Percentiles rank a stretch among this genome's conserved stretches.
Evolutionary conservation across 2,888 invertebrate genomes (phyloP).

Genomic region (Diachrysia chrysitis): DNA sequence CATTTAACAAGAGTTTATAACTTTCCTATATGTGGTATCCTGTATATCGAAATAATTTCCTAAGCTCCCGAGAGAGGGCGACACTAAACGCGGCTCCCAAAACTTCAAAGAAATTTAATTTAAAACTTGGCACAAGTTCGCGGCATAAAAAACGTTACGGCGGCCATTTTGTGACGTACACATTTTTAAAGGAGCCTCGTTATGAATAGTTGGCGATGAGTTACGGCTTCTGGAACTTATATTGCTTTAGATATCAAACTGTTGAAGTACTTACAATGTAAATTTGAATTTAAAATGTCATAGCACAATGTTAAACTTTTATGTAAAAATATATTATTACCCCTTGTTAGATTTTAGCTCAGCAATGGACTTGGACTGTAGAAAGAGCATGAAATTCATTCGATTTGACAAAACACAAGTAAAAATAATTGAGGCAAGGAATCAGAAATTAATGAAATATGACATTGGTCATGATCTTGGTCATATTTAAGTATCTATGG

Average conservation of each 20-base stretch:
- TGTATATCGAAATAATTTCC: not conserved
- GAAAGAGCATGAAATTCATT: too few species aligned
- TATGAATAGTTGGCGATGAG: constrained; percentile 51
- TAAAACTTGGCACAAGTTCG: constrained; percentile 51
- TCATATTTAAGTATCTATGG: too few species aligned
- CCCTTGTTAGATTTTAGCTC: too few species aligned
- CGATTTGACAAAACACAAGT: too few species aligned
- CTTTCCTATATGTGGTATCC: not conserved
- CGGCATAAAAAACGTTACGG: constrained; percentile 36
- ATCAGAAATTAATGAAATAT: too few species aligned
- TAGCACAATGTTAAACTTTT: too few species aligned
- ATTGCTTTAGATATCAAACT: constrained; percentile 38
- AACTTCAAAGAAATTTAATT: constrained; percentile 62
- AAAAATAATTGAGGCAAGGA: too few species aligned
- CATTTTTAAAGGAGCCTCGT: constrained; percentile 41
- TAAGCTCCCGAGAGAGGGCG: constrained; percentile 18
- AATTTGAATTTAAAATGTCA: not conserved
- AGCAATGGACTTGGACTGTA: too few species aligned
- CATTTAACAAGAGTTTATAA: not conserved
- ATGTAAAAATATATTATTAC: too few species aligned
- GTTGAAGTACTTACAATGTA: not conserved
- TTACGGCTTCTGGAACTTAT: constrained; percentile 38
- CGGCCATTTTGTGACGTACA: constrained; percentile 27
- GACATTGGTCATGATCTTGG: too few species aligned
- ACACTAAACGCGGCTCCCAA: constrained; percentile 21